Evolutionary conservation across 2,797 vertebrate species (phyloP), one percentile per base, ranked within the genome.

Genomic region (Catharus ustulatus): DNA sequence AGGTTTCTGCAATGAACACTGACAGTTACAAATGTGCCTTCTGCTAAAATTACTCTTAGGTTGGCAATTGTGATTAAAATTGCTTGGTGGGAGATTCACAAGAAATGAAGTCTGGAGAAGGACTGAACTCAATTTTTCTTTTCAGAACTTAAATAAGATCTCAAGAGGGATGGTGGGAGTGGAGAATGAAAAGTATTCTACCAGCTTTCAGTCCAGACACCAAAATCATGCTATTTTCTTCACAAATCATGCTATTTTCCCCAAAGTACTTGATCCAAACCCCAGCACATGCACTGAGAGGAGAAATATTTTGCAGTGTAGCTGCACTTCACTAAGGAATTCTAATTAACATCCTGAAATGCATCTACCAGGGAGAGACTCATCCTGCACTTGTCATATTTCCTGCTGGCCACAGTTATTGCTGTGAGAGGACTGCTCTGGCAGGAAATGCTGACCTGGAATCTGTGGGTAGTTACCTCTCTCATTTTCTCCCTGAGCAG

Each of bases 1-100:
- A 94, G 40, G 40, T 57, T 94, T 73, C 76, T 84, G 66, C 36
- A 94, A 94, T 62, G 62, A 88, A 11, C 82, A 34, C n/a, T 93
- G 93, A 90, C 89, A 95, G 84, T 58, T 84, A 94, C 62, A 90
- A 95, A 95, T 89, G 86, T 74, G 77, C 49, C 48, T 95, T 82
- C 84, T 87, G 74, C n/a, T 89, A 63, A 84, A 94, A 93, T 88
- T 88, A 91, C 73, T 84, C 66, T 64, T 81, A 75, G 76, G 57
- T 58, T 91, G 85, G 82, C 19, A 40, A 61, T 58, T 87, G 79
- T 87, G 82, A 88, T 91, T 94, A 81, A 77, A 95, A 93, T 84
- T 90, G 19, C 59, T 93, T 61, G n/a, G 84, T 84, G 62, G 79
- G 82, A 91, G 76, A 84, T 27, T 90, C 89, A 62, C 58, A 72